Percentiles rank a stretch among this genome's conserved stretches.
Conservation (phyloP, 2,888 invertebrate species). For the Drosophila mayaguana region DNA sequence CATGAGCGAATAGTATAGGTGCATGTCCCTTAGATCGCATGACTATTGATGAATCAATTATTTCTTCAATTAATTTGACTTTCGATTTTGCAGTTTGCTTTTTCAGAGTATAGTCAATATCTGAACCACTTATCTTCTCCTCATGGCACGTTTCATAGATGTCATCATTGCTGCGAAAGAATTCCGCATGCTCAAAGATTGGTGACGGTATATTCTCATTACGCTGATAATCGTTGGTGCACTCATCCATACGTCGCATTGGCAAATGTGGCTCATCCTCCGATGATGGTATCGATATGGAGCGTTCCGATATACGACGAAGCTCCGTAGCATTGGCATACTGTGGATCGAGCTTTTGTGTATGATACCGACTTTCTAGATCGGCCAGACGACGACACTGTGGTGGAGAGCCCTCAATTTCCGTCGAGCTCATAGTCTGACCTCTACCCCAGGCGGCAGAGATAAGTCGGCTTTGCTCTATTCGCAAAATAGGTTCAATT, state of each 20-base stretch:
- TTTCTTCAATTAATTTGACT: conserved; percentile 88
- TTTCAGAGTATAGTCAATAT: conserved; percentile 86
- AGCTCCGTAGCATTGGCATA: conserved; percentile 89
- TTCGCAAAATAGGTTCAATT: conserved; percentile 90
- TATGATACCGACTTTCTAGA: conserved; percentile 88
- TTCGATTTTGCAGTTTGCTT: conserved; percentile 82
- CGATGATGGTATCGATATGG: conserved; percentile 91
- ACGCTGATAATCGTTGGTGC: conserved; percentile 87
- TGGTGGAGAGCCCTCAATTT: conserved; percentile 91
- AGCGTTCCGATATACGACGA: conserved; percentile 90
- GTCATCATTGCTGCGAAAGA: conserved; percentile 87
- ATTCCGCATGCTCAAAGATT: conserved; percentile 87
- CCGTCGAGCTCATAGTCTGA: conserved; percentile 91
- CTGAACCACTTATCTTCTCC: conserved; percentile 86
- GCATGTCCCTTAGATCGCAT: conserved; percentile 90
- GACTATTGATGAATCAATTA: conserved; percentile 89
- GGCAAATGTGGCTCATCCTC: conserved; percentile 90
- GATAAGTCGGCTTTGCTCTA: conserved; percentile 89
- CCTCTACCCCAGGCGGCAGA: conserved; percentile 89
- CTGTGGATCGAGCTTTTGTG: conserved; percentile 88
- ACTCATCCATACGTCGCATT: conserved; percentile 86
- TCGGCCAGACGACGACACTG: conserved; percentile 89
- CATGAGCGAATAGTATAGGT: conserved; percentile 92
- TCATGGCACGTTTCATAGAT: conserved; percentile 83
- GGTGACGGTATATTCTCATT: conserved; percentile 89